Percentiles rank a stretch among this genome's conserved stretches.
phyloP scores from a whole-genome alignment of 2,113 vertebrate genomes.

The Polypterus senegalus region DNA sequence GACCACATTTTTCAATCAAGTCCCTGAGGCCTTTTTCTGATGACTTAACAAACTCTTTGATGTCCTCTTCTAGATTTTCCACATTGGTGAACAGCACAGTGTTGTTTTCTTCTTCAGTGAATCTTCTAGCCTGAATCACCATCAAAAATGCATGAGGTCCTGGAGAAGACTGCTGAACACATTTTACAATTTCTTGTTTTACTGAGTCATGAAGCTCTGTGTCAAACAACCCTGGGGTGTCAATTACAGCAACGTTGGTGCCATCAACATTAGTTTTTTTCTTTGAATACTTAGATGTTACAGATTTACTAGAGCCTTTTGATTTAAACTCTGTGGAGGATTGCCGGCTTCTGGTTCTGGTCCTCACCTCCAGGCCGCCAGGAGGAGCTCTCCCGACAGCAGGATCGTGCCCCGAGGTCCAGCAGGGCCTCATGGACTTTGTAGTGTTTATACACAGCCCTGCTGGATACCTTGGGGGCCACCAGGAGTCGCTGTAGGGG shows the following conservation, averaged over 20 bases:
- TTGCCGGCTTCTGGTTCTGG: too few relatives aligned
- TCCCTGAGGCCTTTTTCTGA: background rate
- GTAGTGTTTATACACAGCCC: too few relatives aligned
- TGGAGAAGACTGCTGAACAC: constrained; percentile 14
- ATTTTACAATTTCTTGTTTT: constrained; percentile 14
- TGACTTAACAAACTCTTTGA: background rate
- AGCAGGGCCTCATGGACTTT: too few relatives aligned
- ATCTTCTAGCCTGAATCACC: constrained; percentile 14
- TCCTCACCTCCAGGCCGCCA: too few relatives aligned
- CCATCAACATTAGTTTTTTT: too few relatives aligned
- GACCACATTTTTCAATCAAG: background rate
- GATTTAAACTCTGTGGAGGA: too few relatives aligned
- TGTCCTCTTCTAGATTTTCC: background rate
- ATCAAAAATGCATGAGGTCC: constrained; percentile 22
- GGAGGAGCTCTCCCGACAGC: too few relatives aligned
- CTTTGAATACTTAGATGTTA: too few relatives aligned
- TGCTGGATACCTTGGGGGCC: too few relatives aligned
- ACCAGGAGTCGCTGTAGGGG: too few relatives aligned
- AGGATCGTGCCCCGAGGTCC: too few relatives aligned
- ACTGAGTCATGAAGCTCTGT: background rate
- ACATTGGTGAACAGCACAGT: constrained; percentile 3
- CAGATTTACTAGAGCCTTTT: too few relatives aligned
- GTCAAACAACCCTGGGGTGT: constrained; percentile 9
- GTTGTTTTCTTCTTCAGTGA: constrained; percentile 8
- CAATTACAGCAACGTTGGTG: constrained; percentile 5